Evolutionary conservation across 1,140 invertebrate genomes (phyloP), one percentile per base, ranked within the genome.

Genomic region (Armadillidium nasatum): DNA sequence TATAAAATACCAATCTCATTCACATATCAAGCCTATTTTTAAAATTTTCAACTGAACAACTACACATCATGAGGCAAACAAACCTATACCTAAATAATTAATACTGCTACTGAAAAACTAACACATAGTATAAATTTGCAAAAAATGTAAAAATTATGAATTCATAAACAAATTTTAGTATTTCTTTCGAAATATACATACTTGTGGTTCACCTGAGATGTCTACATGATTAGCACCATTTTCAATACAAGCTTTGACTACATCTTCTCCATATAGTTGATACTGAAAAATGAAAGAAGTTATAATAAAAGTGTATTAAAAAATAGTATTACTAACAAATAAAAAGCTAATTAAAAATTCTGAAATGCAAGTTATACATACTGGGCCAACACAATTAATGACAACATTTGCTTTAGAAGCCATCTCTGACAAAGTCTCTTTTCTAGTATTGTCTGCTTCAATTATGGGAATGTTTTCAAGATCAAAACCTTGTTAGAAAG

Each of bases 221-320:
- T 99, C 96, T 7, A 98, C 88, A 84, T 97, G 91, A 87, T 95
- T 90, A 0, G 94, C 90, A 75, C 88, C 88, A 73, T 89, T 88
- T 71, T 90, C 89, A 69, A 99, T 88, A 81, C 95, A 96, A 10
- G 94, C 93, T 82, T 91, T 91, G 0, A 98, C 90, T n/a, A 98
- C 92, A 10, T 89, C 86, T 83, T 98, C 94, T 2, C 96, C 96
- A 85, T 90, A 94, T 82, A 95, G 90, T 71, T 90, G 87, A 85
- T 94, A 98, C 78, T 80, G 76, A 13, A 45, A 71, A 71, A 15
- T 21, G 46, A 33, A 43, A 11, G 74, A 72, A 74, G 22, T 11
- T 15, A n/a, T n/a, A n/a, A n/a, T n/a, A n/a, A n/a, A n/a, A n/a
- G n/a, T n/a, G n/a, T n/a, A n/a, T n/a, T n/a, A n/a, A n/a, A n/a